These are phyloP conservation scores for Agrochola macilenta DNA, from an alignment of 2,888 invertebrate species.

Conservation along the genomic window DNA sequence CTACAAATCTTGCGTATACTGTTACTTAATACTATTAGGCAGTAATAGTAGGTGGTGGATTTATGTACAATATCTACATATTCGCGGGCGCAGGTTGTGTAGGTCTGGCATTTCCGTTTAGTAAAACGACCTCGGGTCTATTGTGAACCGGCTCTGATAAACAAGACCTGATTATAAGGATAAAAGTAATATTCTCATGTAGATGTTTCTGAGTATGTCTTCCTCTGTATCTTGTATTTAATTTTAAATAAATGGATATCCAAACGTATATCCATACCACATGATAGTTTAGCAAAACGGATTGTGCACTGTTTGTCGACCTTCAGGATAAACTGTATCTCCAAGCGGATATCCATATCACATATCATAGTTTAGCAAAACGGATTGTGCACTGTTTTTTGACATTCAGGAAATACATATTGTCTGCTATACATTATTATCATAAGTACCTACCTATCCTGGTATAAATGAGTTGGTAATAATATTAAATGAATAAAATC, in stretches of 20 bases:
- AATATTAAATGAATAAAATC: neutral
- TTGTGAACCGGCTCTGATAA: slow-evolving; percentile 47
- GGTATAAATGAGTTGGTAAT: neutral
- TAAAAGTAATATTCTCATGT: slow-evolving; percentile 42
- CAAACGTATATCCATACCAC: slow-evolving; percentile 34
- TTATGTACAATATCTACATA: slow-evolving; percentile 52
- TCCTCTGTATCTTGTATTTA: slow-evolving; percentile 1
- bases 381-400: slow-evolving; percentile 44
- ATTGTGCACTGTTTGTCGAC: slow-evolving; percentile 45
- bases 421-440: slow-evolving; percentile 38
- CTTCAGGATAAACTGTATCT: slow-evolving; percentile 36
- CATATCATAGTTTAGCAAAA: slow-evolving; percentile 32
- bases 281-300: slow-evolving; percentile 41
- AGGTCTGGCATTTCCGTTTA: slow-evolving; percentile 77
- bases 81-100: slow-evolving; percentile 73
- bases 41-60: slow-evolving; percentile 47
- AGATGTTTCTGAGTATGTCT: neutral
- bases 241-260: slow-evolving; percentile 5
- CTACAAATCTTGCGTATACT: slow-evolving; percentile 8
- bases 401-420: slow-evolving; percentile 46
- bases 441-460: slow-evolving; percentile 25
- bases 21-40: slow-evolving; percentile 20
- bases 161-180: slow-evolving; percentile 38
- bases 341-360: slow-evolving; percentile 44
- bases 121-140: slow-evolving; percentile 57